A percentile compares a stretch with the other conserved stretches of the same genome.
phyloP scores from a whole-genome alignment of 2,113 vertebrate species.

The Campylorhamphus procurvoides region DNA sequence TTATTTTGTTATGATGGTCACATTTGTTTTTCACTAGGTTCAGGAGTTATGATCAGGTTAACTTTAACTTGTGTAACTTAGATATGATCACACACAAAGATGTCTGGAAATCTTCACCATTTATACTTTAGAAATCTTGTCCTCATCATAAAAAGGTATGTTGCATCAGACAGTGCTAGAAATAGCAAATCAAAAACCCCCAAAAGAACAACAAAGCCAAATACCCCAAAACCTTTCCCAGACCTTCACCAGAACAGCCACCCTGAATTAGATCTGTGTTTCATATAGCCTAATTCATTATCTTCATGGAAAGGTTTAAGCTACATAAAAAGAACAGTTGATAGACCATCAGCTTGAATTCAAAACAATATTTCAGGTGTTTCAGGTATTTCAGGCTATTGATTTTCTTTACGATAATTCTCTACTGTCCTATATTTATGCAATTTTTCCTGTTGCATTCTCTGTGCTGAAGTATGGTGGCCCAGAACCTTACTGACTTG shows the following conservation, averaged over 20 bases:
- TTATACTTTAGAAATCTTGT: background rate
- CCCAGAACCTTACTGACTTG: background rate
- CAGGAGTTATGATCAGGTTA: background rate
- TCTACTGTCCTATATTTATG: background rate
- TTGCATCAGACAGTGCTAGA: background rate
- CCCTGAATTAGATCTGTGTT: background rate
- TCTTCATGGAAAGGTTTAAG: background rate
- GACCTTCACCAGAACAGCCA: background rate
- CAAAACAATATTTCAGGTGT: background rate
- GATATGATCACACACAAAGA: background rate
- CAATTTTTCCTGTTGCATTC: background rate
- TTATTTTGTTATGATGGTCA: background rate
- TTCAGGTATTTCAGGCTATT: background rate
- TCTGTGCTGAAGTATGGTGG: background rate
- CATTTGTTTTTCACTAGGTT: background rate
- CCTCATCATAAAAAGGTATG: background rate
- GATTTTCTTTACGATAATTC: background rate
- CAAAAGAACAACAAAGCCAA: background rate
- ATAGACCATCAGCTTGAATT: background rate
- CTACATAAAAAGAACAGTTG: background rate
- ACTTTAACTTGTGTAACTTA: background rate
- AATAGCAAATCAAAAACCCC: background rate
- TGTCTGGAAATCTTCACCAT: background rate
- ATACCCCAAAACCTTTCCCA: accelerated
- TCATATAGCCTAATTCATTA: background rate